These are phyloP conservation scores for Helicolenus hilgendorfi DNA, from an alignment of 2,797 vertebrate genomes.

Conservation along the genomic window DNA sequence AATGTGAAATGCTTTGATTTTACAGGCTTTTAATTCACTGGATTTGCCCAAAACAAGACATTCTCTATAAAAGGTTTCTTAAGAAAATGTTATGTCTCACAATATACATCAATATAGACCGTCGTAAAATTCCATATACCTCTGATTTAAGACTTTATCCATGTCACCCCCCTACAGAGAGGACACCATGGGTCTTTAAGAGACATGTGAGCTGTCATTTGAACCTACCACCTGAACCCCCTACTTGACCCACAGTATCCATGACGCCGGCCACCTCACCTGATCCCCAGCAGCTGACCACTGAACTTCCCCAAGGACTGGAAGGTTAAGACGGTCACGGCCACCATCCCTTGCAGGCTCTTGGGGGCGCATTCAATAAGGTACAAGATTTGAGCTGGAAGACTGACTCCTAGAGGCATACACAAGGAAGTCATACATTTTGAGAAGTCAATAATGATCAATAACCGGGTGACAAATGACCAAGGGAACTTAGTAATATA, in stretches of 20 bases:
- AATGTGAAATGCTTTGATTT: not conserved
- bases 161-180: not conserved
- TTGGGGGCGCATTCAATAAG: constrained; percentile 84
- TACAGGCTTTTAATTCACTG: not conserved
- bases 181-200: not conserved
- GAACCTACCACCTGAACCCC: constrained; percentile 24
- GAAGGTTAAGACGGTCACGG: constrained; percentile 73
- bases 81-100: not conserved
- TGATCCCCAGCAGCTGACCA: constrained; percentile 89
- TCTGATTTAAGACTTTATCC: not conserved
- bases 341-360: constrained; percentile 82
- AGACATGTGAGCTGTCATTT: constrained; percentile 36
- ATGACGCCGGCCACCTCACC: constrained; percentile 70
- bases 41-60: not conserved
- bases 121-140: no score
- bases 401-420: constrained; percentile 72
- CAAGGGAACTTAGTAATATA: not conserved
- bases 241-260: not conserved
- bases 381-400: constrained; percentile 81
- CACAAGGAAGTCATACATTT: constrained; percentile 22
- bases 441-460: constrained; percentile 12
- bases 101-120: not conserved
- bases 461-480: constrained; percentile 10
- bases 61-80: not conserved
- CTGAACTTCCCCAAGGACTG: constrained; percentile 85